These are phyloP conservation scores for Osmerus mordax DNA, from an alignment of 2,113 vertebrate genomes.

Conservation along the genomic window DNA sequence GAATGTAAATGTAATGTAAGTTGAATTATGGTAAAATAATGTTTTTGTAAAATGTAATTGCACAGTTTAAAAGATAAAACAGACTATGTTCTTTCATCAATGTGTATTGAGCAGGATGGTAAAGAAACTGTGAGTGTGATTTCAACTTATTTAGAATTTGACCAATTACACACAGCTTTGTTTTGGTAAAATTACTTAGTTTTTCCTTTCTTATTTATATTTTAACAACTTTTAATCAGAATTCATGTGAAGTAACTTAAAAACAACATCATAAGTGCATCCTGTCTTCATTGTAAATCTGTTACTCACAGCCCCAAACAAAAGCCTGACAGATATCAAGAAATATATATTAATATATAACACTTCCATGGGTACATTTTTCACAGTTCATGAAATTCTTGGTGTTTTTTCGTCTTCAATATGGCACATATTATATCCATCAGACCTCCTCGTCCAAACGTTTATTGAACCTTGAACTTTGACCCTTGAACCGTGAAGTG, in stretches of 20 bases:
- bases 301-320: conserved; percentile 27
- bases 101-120: conserved; percentile 28
- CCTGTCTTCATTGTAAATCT: conserved; percentile 47
- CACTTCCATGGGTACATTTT: conserved; percentile 38
- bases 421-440: conserved; percentile 34
- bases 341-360: conserved; percentile 53
- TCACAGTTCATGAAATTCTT: conserved; percentile 39
- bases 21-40: conserved; percentile 35
- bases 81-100: conserved; percentile 48
- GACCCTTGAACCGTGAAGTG: neutral
- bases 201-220: no score
- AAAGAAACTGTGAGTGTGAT: neutral
- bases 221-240: neutral
- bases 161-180: conserved; percentile 6
- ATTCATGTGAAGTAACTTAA: conserved; percentile 41
- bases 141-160: neutral
- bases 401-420: conserved; percentile 31
- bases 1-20: conserved; percentile 19
- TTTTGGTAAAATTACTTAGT: conserved; percentile 20
- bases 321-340: conserved; percentile 28
- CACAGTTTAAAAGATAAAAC: conserved; percentile 58
- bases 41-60: conserved; percentile 56
- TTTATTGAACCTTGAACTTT: neutral
- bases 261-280: conserved; percentile 68
- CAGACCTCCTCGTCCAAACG: neutral